Evolutionary conservation across 35 echinoderm and acorn worm species (phyloP), one percentile per base, ranked within the genome.

Genomic region (Ophioderma brevispina): DNA sequence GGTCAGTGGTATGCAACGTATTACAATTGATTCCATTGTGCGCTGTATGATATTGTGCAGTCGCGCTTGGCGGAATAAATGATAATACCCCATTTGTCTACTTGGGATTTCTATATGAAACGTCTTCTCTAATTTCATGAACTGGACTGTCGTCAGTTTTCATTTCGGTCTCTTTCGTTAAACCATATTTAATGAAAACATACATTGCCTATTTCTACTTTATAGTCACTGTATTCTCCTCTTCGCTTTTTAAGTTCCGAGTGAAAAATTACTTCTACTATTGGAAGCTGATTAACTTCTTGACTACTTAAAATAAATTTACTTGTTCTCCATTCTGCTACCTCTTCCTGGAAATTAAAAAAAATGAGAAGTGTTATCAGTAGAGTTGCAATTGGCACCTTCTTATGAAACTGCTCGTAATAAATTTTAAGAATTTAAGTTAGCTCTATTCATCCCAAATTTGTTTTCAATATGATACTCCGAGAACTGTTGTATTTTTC

Each of bases 261-360:
- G 76, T 84, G 80, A 77, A 77, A 83, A 35, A 94, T 79, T 31
- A 95, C 39, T 37, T 95, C 93, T 46, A 95, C 80, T 17, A 95
- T 95, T 4, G 93, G 93, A 64, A 95, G 82, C 64, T 37, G 70
- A 38, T 90, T 78, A 35, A 91, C 77, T 41, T 95, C 84, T 40
- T 91, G 93, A 15, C 76, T 80, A 17, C 80, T 77, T 30, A 95
- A 91, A 40, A 87, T 25, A 25, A 95, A 87, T 56, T 40, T 79
- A 0, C 89, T 91, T 23, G 77, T 86, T 77, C 79, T 38, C 93
- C 93, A 95, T 76, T 86, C 42, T 55, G 55, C 64, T 64, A 91
- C 85, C 55, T 80, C 82, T 78, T 76, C 49, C 92, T 90, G 56
- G 77, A 36, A 89, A 31, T 18, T 40, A 35, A 77, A 3, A 85